These are phyloP conservation scores for Macrotis lagotis DNA, from an alignment of 2,113 vertebrate species.

Conservation along the genomic window DNA sequence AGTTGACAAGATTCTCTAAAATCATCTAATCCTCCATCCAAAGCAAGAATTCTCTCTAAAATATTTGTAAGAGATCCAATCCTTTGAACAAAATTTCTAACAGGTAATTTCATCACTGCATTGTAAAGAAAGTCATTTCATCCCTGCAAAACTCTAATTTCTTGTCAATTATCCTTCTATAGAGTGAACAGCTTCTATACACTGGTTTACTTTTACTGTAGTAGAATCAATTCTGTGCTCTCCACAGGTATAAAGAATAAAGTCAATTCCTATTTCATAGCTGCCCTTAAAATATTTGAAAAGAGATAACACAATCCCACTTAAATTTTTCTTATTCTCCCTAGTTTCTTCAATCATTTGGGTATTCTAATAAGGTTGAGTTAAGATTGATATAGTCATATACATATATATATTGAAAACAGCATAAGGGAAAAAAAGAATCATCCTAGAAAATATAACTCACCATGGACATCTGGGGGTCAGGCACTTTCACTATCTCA, in stretches of 20 bases:
- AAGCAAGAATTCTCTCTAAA: conserved; percentile 11
- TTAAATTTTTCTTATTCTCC: neutral
- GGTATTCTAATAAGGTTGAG: neutral
- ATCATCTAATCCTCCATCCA: neutral
- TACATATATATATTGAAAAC: conserved; percentile 34
- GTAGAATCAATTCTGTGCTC: neutral
- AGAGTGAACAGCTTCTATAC: neutral
- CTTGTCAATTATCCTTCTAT: neutral
- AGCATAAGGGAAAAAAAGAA: neutral
- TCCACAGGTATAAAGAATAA: conserved; percentile 12
- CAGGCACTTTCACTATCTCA: conserved; percentile 98
- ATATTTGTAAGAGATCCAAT: neutral
- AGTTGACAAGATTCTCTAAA: neutral
- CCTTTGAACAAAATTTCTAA: conserved; percentile 31
- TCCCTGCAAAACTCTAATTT: neutral
- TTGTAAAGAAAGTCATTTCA: conserved; percentile 29
- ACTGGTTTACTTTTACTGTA: neutral
- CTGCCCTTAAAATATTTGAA: neutral
- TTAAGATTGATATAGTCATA: neutral
- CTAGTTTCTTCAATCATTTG: neutral
- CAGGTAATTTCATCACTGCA: neutral
- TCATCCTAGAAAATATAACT: conserved; percentile 64
- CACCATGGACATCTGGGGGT: conserved; percentile 99
- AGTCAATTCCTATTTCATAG: neutral
- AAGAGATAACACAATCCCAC: neutral